Base-by-base conservation (phyloP, 2,113 vertebrate genomes). In the Sylvia atricapilla region DNA sequence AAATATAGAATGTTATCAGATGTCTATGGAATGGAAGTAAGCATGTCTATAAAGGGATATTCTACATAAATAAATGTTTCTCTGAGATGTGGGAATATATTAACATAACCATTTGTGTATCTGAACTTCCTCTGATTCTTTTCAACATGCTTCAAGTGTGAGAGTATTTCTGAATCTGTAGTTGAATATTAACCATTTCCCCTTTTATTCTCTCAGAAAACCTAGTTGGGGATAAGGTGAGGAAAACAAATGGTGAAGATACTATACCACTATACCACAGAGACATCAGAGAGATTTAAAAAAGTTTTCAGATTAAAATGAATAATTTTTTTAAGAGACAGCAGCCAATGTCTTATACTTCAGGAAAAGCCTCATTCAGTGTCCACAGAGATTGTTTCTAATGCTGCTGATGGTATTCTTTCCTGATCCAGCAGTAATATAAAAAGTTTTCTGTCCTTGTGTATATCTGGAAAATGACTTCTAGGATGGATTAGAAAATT, bases 1-100 rank as follows among this genome's bases (percentile, higher is more conserved):
- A 93, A 94, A 89, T 22, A 66, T 69, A 81, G 62, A 83, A 92
- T 79, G 64, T 17, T 94, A 75, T 95, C 92, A 84, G 52, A 87
- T 93, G 60, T 75, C 93, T 78, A 28, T 76, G 88, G 53, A 94
- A 89, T 75, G 80, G 73, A 89, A 84, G 52, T 31, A 6, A 93
- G 28, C 2, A 1, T 60, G 80, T 89, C 76, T 95, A 33, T 93
- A 94, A 93, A 90, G 60, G 60, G 76, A 90, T 86, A 75, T 72
- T 87, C 95, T 62, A 41, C 83, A 87, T 78, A 92, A 87, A 66
- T 58, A 75, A 59, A 90, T 84, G 37, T 25, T 79, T 94, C 68
- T 90, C 83, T 75, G 79, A 82, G 28, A 16, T 84, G 93, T 96
- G 79, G 85, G 92, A 89, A 76, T 95, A 75, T 49, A 81, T 21